Conservation (phyloP, 2,113 vertebrate genomes). For the Isichthys henryi region DNA sequence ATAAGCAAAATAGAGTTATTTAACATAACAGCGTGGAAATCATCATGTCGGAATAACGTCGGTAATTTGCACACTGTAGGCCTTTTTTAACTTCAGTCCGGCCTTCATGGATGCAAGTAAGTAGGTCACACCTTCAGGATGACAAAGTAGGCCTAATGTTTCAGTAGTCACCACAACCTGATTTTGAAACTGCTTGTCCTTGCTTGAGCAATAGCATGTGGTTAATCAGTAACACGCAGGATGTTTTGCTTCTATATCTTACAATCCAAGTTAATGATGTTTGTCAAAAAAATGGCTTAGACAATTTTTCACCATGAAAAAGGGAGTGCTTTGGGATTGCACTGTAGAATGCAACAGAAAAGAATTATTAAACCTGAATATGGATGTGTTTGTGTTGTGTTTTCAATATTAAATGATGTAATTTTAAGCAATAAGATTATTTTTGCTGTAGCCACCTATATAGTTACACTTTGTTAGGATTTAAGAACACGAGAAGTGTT, state of each 20-base stretch:
- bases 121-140: slow-evolving; percentile 29
- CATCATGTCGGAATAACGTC: background rate
- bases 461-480: background rate
- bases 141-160: slow-evolving; percentile 24
- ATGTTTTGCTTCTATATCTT: slow-evolving; percentile 25
- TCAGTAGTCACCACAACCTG: slow-evolving; percentile 18
- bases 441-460: background rate
- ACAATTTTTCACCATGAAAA: slow-evolving; percentile 31
- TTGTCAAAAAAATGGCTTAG: slow-evolving; percentile 32
- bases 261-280: slow-evolving; percentile 31
- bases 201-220: slow-evolving; percentile 21
- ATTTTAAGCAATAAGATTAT: background rate
- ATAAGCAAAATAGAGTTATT: background rate
- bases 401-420: slow-evolving; percentile 5
- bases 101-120: slow-evolving; percentile 28
- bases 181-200: slow-evolving; percentile 14
- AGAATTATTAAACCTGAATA: slow-evolving; percentile 27
- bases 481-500: background rate
- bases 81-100: slow-evolving; percentile 13
- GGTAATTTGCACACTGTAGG: background rate
- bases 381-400: background rate
- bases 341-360: slow-evolving; percentile 12
- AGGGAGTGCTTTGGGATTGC: slow-evolving; percentile 18
- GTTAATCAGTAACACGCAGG: slow-evolving; percentile 30
- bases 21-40: background rate